Conservation (phyloP, 1,140 invertebrate species). For the Apolygus lucorum region DNA sequence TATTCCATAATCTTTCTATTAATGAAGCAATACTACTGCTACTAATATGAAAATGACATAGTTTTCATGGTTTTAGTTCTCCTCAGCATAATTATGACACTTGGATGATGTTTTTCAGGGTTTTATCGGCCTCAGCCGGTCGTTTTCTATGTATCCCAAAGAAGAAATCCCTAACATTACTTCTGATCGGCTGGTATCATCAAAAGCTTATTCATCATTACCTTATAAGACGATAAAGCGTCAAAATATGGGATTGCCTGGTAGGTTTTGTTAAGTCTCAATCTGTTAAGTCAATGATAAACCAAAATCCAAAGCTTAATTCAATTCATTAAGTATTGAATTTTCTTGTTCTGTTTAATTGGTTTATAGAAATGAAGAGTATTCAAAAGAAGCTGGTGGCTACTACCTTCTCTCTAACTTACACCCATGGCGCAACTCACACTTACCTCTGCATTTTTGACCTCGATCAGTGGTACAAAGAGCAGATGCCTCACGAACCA, state of each 20-base stretch:
- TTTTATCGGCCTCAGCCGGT: background rate
- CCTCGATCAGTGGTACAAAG: constrained; percentile 8
- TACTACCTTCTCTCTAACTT: background rate
- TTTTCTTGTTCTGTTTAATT: no score
- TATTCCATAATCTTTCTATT: no score
- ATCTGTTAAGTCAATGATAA: no score
- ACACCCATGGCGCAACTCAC: background rate
- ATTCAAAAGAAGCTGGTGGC: constrained; percentile 1
- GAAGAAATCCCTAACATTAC: background rate
- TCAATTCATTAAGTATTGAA: no score
- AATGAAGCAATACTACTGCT: no score
- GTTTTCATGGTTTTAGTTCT: no score
- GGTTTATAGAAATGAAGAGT: background rate
- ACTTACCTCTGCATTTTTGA: background rate
- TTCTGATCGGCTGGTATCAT: background rate
- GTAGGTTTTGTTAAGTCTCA: no score
- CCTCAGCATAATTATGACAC: no score
- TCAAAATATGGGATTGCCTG: background rate
- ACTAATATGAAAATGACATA: no score
- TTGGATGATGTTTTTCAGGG: no score
- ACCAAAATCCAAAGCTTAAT: no score
- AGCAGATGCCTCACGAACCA: background rate
- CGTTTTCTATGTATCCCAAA: background rate
- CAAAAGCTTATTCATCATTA: background rate
- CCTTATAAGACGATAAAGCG: background rate